A percentile compares a stretch with the other conserved stretches of the same genome.
phyloP scores from a whole-genome alignment of 2,888 invertebrate genomes.

The Trachelus tabidus region DNA sequence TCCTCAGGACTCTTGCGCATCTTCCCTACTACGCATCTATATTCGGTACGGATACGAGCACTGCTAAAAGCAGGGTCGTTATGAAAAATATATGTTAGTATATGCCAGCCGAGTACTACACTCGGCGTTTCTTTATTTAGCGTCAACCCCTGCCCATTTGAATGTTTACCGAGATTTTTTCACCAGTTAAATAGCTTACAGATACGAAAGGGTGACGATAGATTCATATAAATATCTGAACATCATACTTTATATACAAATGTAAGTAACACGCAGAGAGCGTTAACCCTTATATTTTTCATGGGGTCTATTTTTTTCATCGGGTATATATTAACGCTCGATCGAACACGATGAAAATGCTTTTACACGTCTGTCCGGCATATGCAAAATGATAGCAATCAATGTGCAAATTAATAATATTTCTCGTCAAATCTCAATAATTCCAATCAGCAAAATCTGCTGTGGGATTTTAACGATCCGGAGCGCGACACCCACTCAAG shows the following conservation, averaged over 20 bases:
- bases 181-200: not conserved
- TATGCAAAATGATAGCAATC: constrained; percentile 37
- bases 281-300: not conserved
- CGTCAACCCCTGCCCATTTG: not conserved
- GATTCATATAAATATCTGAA: not conserved
- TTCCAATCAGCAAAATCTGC: constrained; percentile 54
- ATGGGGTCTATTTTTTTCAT: constrained; percentile 1
- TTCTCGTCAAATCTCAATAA: constrained; percentile 52
- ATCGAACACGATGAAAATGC: constrained; percentile 10
- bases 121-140: not conserved
- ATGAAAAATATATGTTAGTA: not conserved
- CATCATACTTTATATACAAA: not conserved
- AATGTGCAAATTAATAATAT: constrained; percentile 52
- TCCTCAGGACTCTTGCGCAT: not conserved
- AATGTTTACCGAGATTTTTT: not conserved
- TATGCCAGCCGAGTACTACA: not conserved
- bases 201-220: not conserved
- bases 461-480: not conserved
- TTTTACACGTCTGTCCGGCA: constrained; percentile 3
- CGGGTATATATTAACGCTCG: constrained; percentile 11
- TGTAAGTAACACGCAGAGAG: not conserved
- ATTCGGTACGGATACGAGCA: not conserved
- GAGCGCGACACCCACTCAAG: constrained; percentile 17
- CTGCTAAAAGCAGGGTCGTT: not conserved
- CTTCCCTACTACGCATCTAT: not conserved